phyloP scores from a whole-genome alignment of 2,113 vertebrate genomes.

The Crotalus helleri region DNA sequence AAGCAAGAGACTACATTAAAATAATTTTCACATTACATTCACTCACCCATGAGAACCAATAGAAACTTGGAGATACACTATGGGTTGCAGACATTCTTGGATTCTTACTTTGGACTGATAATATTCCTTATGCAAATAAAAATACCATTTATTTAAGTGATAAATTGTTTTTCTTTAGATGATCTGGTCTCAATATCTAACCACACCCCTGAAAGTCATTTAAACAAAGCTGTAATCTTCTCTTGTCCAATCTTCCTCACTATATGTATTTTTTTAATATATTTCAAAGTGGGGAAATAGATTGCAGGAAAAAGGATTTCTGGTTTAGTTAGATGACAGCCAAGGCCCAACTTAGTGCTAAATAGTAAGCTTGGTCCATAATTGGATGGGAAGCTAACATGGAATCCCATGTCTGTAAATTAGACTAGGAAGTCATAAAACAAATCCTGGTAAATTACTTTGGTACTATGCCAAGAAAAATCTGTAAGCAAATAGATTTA shows the following conservation, averaged over 20 bases:
- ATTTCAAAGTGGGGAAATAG: not conserved
- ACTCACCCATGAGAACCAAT: not conserved
- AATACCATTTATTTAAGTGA: not conserved
- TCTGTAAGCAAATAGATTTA: not conserved
- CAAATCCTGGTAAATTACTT: not conserved
- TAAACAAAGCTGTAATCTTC: not conserved
- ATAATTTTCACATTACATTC: not conserved
- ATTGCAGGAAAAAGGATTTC: not conserved
- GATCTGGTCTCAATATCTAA: not conserved
- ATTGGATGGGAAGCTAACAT: not conserved
- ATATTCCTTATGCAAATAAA: not conserved
- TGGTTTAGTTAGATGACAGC: not conserved
- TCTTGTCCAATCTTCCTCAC: accelerated
- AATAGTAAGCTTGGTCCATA: not conserved
- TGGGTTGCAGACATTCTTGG: not conserved
- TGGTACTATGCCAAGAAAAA: not conserved
- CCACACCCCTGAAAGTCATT: not conserved
- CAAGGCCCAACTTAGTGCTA: not conserved
- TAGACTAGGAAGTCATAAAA: not conserved
- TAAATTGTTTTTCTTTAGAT: not conserved
- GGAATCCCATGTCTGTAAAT: not conserved
- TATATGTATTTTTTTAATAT: accelerated
- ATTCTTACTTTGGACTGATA: not conserved
- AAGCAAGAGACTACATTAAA: not conserved
- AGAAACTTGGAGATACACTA: not conserved